Percentiles rank a stretch among this genome's conserved stretches.
phyloP scores from a whole-genome alignment of 1,140 invertebrate genomes.

The Drosophila busckii region DNA sequence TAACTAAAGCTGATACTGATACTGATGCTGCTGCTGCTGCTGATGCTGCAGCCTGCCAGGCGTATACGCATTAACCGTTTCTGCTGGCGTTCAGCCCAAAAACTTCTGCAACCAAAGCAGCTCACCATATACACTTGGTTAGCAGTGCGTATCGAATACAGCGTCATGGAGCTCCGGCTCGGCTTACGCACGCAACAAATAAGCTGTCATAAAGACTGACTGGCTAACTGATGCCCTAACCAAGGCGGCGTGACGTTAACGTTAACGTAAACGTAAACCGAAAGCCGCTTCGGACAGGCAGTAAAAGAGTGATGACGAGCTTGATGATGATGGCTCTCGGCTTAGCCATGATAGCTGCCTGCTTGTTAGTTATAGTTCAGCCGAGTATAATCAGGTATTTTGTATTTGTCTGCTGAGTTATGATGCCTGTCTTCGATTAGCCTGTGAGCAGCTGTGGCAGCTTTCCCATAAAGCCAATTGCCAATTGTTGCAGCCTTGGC shows the following conservation, averaged over 20 bases:
- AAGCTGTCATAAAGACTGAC: neutral
- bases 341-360: too few species aligned
- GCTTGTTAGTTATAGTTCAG: too few species aligned
- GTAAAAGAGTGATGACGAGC: too few species aligned
- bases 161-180: neutral
- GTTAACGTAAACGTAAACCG: too few species aligned
- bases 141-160: too few species aligned
- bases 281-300: too few species aligned
- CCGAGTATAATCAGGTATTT: constrained; percentile 1
- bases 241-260: too few species aligned
- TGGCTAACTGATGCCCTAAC: constrained; percentile 13
- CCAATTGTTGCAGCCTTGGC: too few species aligned
- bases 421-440: neutral
- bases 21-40: neutral
- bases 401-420: neutral
- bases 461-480: constrained; percentile 15
- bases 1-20: neutral
- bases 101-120: constrained; percentile 35
- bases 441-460: constrained; percentile 12
- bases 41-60: neutral
- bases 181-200: constrained; percentile 10
- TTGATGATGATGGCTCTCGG: too few species aligned
- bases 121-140: too few species aligned
- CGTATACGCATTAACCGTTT: constrained; percentile 55
- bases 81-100: constrained; percentile 32